phyloP scores from a whole-genome alignment of 2,888 invertebrate genomes.

The Trissolcus japonicus region DNA sequence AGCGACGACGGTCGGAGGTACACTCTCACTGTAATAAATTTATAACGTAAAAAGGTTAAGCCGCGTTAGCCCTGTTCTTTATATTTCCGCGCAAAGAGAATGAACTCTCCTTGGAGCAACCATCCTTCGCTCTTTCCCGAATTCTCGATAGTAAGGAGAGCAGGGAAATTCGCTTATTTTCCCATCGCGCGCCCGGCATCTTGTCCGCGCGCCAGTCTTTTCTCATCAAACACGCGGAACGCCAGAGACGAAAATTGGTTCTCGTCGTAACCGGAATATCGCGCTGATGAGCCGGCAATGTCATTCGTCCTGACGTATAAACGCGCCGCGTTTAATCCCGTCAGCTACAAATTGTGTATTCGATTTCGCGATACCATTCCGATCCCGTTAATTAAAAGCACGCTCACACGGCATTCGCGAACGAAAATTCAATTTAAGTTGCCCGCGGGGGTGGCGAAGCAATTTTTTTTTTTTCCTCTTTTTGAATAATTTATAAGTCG shows the following conservation, averaged over 20 bases:
- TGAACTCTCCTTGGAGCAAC: conserved; percentile 56
- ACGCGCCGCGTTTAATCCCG: conserved; percentile 13
- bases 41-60: conserved; percentile 75
- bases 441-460: background rate
- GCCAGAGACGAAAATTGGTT: conserved; percentile 74
- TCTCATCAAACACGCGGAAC: conserved; percentile 66
- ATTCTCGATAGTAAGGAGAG: conserved; percentile 14
- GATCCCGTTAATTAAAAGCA: background rate
- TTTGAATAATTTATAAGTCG: conserved; percentile 68
- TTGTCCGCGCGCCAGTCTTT: conserved; percentile 68
- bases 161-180: conserved; percentile 76
- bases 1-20: conserved; percentile 51
- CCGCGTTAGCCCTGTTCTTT: conserved; percentile 75
- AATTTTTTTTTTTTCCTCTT: background rate
- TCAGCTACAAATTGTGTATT: background rate
- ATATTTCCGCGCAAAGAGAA: conserved; percentile 71
- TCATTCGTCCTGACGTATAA: conserved; percentile 39
- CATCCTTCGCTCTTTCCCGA: conserved; percentile 33
- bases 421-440: conserved; percentile 19
- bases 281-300: conserved; percentile 70
- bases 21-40: conserved; percentile 72
- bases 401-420: background rate
- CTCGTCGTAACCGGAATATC: conserved; percentile 73
- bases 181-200: conserved; percentile 74
- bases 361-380: conserved; percentile 2